Conservation (phyloP, 2,888 invertebrate species). For the Sisyra terminalis region DNA sequence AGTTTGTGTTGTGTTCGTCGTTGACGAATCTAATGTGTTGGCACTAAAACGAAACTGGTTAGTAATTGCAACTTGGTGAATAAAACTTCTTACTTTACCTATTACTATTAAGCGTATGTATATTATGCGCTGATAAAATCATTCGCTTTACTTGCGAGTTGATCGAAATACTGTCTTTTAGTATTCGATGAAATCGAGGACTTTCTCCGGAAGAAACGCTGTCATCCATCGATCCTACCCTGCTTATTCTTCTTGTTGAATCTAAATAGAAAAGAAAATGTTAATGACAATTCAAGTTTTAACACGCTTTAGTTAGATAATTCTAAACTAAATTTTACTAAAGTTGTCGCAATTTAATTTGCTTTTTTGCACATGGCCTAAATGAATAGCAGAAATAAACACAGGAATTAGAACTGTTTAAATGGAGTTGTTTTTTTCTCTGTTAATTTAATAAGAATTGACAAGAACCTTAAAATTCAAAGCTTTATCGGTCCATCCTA, state of each 20-base stretch:
- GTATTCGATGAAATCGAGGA: constrained; percentile 5
- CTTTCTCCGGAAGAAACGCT: neutral
- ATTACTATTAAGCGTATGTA: constrained; percentile 42
- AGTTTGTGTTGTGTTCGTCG: neutral
- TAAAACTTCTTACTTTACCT: no score
- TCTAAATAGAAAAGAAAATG: neutral
- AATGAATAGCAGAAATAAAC: no score
- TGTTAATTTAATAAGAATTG: no score
- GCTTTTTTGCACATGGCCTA: no score
- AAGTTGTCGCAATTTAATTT: no score
- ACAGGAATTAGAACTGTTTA: no score
- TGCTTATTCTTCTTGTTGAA: neutral
- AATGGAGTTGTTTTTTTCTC: no score
- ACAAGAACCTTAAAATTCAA: no score
- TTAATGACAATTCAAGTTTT: neutral
- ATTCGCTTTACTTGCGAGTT: constrained; percentile 5
- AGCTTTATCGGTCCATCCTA: no score
- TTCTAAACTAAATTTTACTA: no score
- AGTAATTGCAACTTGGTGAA: neutral
- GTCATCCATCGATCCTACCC: no score
- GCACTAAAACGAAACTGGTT: constrained; percentile 4
- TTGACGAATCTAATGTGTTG: constrained; percentile 4
- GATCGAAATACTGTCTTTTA: neutral
- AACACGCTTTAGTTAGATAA: no score
- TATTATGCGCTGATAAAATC: constrained; percentile 8